A percentile compares a stretch with the other conserved stretches of the same genome.
phyloP scores from a whole-genome alignment of 2,888 invertebrate genomes.

The Troides helena region DNA sequence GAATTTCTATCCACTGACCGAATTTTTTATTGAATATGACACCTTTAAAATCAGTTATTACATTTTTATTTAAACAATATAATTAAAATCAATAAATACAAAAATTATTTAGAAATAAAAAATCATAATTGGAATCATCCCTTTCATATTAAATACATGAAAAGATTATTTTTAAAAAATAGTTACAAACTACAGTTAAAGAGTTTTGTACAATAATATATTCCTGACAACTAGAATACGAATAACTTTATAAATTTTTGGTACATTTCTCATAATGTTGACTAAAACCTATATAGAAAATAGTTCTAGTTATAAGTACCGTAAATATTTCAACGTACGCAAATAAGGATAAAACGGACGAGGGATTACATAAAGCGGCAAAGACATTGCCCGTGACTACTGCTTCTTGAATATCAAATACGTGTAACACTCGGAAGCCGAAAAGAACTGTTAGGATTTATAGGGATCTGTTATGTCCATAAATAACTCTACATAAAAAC shows the following conservation, averaged over 20 bases:
- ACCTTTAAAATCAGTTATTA: background rate
- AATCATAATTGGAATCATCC: too few relatives aligned
- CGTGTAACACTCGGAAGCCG: constrained; percentile 33
- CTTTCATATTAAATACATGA: too few relatives aligned
- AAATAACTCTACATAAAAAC: background rate
- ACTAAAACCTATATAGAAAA: too few relatives aligned
- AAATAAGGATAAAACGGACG: constrained; percentile 23
- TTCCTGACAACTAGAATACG: background rate
- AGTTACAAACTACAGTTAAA: too few relatives aligned
- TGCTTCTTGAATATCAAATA: constrained; percentile 37
- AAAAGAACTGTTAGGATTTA: constrained; percentile 37
- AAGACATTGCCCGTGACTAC: constrained; percentile 25
- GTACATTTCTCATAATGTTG: too few relatives aligned
- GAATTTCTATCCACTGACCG: constrained; percentile 25
- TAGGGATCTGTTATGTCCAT: constrained; percentile 33
- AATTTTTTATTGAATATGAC: too few relatives aligned
- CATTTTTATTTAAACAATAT: background rate
- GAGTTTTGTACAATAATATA: background rate
- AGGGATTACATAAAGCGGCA: constrained; percentile 13
- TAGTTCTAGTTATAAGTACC: too few relatives aligned
- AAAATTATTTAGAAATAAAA: too few relatives aligned
- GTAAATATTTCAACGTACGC: constrained; percentile 1
- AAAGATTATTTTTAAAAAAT: too few relatives aligned
- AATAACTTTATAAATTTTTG: too few relatives aligned
- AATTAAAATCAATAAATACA: background rate